Base-by-base conservation (phyloP, 2,797 vertebrate genomes). In the Brotula barbata region DNA sequence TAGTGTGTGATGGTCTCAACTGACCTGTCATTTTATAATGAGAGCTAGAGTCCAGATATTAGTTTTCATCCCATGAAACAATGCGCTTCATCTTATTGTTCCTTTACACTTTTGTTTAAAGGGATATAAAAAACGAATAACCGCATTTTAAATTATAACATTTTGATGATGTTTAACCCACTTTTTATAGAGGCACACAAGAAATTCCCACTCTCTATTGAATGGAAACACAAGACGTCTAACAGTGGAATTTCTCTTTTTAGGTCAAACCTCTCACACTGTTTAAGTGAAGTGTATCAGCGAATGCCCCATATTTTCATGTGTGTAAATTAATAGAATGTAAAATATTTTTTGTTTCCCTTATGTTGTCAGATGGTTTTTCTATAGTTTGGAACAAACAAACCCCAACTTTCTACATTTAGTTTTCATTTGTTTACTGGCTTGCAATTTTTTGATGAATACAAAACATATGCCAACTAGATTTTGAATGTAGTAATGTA, bases 1-100 rank as follows among this genome's bases (percentile, higher is more conserved):
- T 84, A 80, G 78, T 77, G 80, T 71, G 75, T 64, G 43, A 82
- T 74, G 81, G 73, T 80, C 71, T 81, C 68, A 40, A 77, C 78
- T 78, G 68, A 82, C 69, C 78, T 63, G 55, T 76, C 45, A 21
- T 66, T 68, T 65, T 51, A 57, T 60, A 77, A 76, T 71, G 37
- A 12, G 52, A 68, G 19, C 48, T 40, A 53, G 56, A 52, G 54
- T 71, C 55, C 64, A 65, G 60, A 80, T 77, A 68, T 65, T 61
- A 58, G 21, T 61, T 75, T 71, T 66, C 50, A 70, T 80, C 43
- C 64, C 46, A 14, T 55, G 53, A 55, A 55, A 33, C 12, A 33
- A 7, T 33, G 2, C 9, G 6, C 31, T 33, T 33, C 5, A 33
- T 6, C 31, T 33, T 6, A 2, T 33, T 6, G 6, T 33, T 6